Base-by-base conservation (phyloP, 2,888 invertebrate species). In the Bhutanitis thaidina region DNA sequence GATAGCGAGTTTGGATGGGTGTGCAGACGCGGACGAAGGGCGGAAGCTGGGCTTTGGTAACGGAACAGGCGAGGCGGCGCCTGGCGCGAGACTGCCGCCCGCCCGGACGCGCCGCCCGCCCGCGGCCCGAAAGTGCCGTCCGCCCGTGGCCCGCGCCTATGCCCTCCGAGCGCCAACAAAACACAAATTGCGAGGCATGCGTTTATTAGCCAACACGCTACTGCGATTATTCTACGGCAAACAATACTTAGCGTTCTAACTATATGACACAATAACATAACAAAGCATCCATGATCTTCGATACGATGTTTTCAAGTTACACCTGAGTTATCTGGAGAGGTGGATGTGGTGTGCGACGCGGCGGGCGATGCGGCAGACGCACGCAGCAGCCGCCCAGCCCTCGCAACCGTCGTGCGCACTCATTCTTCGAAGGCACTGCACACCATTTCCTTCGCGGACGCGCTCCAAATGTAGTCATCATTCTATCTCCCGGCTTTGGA, bases 1-100 rank as follows among this genome's bases (percentile, higher is more conserved):
- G 50, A 44, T 37, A 34, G 38, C 20, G 38, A 38, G 43, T 49
- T 38, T 25, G 49, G 43, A 40, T 52, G 52, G 59, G 57, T 61
- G 58, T 60, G 61, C 51, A 66, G 59, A 60, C 59, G 56, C 62
- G 61, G 52, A 56, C 57, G 57, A 58, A 70, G 68, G 71, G 71
- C 69, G 80, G 69, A 46, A 39, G 67, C 64, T 62, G 61, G 55
- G 59, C 61, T 57, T 60, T 71, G 75, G 77, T 77, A 65, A 67
- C 65, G 73, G 74, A 80, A 79, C 82, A 80, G 69, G 77, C 83
- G 76, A 61, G 68, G 69, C 83, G 80, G 79, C 84, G 87, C 82
- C 80, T 82, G 74, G 77, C 89, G 83, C 89, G 88, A 80, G 79
- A 87, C 89, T 86, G 85, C 79, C 77, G 76, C 76, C 79, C 77